These are phyloP conservation scores for Tragelaphus eurycerus DNA, from an alignment of 2,797 vertebrate genomes.

Conservation along the genomic window DNA sequence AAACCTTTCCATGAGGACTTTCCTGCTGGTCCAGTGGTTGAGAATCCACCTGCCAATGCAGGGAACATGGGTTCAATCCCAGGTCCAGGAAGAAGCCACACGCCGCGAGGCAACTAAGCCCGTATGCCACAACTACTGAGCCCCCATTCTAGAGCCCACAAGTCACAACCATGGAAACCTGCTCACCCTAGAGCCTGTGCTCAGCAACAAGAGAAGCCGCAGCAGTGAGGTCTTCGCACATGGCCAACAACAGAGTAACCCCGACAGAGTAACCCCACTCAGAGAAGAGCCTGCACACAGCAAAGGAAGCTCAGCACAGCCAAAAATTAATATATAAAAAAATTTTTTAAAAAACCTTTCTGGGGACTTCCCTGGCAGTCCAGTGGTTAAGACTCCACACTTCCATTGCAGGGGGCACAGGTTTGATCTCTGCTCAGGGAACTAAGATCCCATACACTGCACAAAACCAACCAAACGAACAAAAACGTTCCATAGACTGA, in stretches of 20 bases:
- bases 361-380: background rate
- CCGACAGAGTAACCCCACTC: background rate
- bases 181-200: background rate
- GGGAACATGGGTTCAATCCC: background rate
- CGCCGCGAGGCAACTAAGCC: rapidly evolving
- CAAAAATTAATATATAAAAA: background rate
- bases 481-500: background rate
- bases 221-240: background rate
- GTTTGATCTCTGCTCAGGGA: background rate
- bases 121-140: background rate
- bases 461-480: background rate
- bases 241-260: rapidly evolving
- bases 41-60: background rate
- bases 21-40: background rate
- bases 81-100: background rate
- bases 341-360: too few species aligned
- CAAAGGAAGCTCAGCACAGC: background rate
- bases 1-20: background rate
- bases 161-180: rapidly evolving
- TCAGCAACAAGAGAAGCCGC: background rate
- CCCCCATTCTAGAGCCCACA: background rate
- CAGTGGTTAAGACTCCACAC: background rate
- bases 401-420: background rate
- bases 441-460: background rate
- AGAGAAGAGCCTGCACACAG: background rate